Evolutionary conservation across 2,113 vertebrate genomes (phyloP).

Genomic region (Petaurus breviceps): DNA sequence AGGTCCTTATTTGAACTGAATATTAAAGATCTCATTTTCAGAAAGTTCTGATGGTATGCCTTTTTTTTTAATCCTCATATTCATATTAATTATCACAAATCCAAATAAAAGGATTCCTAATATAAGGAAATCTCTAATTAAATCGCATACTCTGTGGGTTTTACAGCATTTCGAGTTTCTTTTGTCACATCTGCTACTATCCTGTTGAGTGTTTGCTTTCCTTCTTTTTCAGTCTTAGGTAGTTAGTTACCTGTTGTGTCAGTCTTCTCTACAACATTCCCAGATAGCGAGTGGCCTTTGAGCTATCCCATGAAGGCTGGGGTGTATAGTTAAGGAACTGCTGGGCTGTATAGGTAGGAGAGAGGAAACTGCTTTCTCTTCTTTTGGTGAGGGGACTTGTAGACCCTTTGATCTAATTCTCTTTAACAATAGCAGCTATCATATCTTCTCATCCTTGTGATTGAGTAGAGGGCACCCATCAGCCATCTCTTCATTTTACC

Average conservation of each 20-base stretch:
- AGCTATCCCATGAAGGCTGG: not conserved
- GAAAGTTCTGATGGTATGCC: not conserved
- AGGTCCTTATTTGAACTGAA: not conserved
- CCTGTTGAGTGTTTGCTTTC: not conserved
- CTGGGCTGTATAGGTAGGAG: not conserved
- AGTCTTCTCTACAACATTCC: not conserved
- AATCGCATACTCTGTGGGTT: not conserved
- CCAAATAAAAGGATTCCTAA: not conserved
- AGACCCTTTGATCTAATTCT: not conserved
- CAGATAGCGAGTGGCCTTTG: not conserved
- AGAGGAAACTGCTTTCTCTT: not conserved
- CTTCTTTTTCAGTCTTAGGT: not conserved
- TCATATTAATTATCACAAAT: not conserved
- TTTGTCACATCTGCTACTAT: not conserved
- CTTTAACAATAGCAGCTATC: not conserved
- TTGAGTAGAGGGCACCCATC: not conserved
- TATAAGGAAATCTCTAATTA: not conserved
- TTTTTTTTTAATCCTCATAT: not conserved
- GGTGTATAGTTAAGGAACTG: too few relatives aligned
- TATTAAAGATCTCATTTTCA: not conserved
- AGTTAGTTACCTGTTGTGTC: not conserved
- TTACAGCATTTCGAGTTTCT: not conserved
- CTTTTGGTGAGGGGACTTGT: not conserved
- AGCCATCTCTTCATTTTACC: not conserved
- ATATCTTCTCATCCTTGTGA: not conserved